Evolutionary conservation across 1,140 invertebrate genomes (phyloP).

Genomic region (Anastrepha obliqua): DNA sequence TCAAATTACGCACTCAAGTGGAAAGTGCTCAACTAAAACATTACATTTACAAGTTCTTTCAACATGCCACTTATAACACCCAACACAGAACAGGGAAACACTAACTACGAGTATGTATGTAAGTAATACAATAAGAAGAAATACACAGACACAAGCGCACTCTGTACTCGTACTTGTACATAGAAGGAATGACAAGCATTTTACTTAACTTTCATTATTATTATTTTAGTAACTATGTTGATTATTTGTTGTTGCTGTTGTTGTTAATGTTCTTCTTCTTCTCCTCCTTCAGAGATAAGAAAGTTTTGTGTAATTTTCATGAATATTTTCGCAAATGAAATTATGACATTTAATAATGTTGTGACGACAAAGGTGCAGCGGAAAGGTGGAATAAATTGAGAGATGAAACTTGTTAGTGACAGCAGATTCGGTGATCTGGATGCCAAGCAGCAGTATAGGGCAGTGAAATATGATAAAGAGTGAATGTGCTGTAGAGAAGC

Average conservation of each 20-base stretch:
- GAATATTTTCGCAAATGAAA: conserved; percentile 50
- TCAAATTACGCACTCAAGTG: conserved; percentile 41
- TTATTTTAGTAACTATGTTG: conserved; percentile 49
- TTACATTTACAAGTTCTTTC: conserved; percentile 39
- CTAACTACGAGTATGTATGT: too few relatives aligned
- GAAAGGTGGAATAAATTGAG: conserved; percentile 1
- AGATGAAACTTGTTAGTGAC: not conserved
- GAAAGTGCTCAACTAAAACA: conserved; percentile 49
- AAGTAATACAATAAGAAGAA: too few relatives aligned
- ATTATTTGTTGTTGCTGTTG: conserved; percentile 30
- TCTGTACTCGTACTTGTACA: not conserved
- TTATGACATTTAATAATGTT: conserved; percentile 51
- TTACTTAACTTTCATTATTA: conserved; percentile 3
- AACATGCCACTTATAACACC: conserved; percentile 31
- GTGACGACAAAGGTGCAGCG: conserved; percentile 10
- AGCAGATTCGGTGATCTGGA: not conserved
- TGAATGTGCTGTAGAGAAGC: not conserved
- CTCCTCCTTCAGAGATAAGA: not conserved
- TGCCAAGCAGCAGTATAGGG: not conserved
- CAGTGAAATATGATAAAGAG: not conserved
- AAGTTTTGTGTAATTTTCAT: conserved; percentile 52
- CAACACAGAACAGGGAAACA: not conserved
- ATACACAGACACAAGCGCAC: not conserved
- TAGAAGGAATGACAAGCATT: not conserved
- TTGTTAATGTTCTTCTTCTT: not conserved